Conservation (phyloP, 2,113 vertebrate genomes). For the Cariama cristata region DNA sequence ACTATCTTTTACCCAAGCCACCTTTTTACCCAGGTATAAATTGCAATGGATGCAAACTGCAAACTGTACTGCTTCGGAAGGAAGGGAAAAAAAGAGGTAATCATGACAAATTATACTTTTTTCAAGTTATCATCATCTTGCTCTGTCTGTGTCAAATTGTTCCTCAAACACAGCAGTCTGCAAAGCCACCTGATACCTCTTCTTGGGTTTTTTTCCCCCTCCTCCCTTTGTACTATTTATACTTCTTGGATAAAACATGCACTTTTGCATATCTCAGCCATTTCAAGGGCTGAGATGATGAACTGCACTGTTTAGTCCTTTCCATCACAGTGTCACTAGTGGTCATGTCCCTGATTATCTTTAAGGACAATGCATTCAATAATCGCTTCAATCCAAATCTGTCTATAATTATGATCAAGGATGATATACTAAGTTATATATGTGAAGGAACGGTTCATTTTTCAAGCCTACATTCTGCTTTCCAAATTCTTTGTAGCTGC, state of each 20-base stretch:
- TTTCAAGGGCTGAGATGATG: slow-evolving; percentile 69
- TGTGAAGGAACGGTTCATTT: slow-evolving; percentile 64
- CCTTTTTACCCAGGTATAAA: slow-evolving; percentile 70
- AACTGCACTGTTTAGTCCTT: slow-evolving; percentile 61
- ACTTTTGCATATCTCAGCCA: slow-evolving; percentile 75
- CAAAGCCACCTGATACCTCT: slow-evolving; percentile 53
- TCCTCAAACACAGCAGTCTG: slow-evolving; percentile 78
- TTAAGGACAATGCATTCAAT: slow-evolving; percentile 69
- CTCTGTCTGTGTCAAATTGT: slow-evolving; percentile 81
- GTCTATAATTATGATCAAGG: slow-evolving; percentile 73
- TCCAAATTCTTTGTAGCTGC: slow-evolving; percentile 27
- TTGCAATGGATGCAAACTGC: slow-evolving; percentile 71
- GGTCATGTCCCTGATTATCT: slow-evolving; percentile 74
- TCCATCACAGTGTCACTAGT: slow-evolving; percentile 62
- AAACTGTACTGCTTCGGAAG: slow-evolving; percentile 60
- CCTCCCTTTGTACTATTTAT: slow-evolving; percentile 69
- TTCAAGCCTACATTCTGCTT: slow-evolving; percentile 57
- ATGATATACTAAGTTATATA: slow-evolving; percentile 58
- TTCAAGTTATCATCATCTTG: slow-evolving; percentile 81
- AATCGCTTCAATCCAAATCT: slow-evolving; percentile 71
- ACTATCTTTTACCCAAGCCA: slow-evolving; percentile 51
- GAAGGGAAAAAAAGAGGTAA: slow-evolving; percentile 62
- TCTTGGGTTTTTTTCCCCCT: background rate
- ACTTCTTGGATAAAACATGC: slow-evolving; percentile 69
- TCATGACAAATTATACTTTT: slow-evolving; percentile 82